Evolutionary conservation across 2,888 invertebrate species (phyloP).

Genomic region (Limenitis camilla): DNA sequence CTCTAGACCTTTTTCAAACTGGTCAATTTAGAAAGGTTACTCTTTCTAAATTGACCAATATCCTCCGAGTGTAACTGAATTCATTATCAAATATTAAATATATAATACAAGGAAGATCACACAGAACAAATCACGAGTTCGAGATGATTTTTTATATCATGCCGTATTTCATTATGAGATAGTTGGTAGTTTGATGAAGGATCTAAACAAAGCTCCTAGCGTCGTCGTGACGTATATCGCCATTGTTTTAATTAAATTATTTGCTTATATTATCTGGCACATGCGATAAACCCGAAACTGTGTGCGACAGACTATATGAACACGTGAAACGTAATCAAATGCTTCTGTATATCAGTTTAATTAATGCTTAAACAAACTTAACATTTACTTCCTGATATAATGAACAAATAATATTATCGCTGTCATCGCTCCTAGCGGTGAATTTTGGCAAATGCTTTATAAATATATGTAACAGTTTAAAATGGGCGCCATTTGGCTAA

Average conservation of each 20-base stretch:
- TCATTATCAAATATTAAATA: too few species aligned
- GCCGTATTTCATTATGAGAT: background rate
- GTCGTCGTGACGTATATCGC: background rate
- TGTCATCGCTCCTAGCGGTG: too few species aligned
- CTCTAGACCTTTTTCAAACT: too few species aligned
- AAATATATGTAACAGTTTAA: background rate
- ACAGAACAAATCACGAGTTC: too few species aligned
- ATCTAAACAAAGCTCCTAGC: background rate
- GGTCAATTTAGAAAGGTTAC: too few species aligned
- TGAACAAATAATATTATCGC: too few species aligned
- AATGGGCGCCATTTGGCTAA: conserved; percentile 10
- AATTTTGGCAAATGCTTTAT: background rate
- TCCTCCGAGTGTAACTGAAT: background rate
- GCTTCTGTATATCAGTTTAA: background rate
- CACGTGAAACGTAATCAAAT: background rate
- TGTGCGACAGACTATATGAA: background rate
- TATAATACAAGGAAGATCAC: too few species aligned
- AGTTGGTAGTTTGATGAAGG: background rate
- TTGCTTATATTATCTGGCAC: background rate
- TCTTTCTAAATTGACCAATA: background rate
- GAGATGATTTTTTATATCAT: too few species aligned
- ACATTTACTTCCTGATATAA: too few species aligned
- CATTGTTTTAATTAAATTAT: conserved; percentile 3
- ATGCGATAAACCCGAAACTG: background rate
- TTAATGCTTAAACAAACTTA: too few species aligned